These are phyloP conservation scores for Artibeus lituratus DNA, from an alignment of 2,797 vertebrate genomes.

Conservation along the genomic window DNA sequence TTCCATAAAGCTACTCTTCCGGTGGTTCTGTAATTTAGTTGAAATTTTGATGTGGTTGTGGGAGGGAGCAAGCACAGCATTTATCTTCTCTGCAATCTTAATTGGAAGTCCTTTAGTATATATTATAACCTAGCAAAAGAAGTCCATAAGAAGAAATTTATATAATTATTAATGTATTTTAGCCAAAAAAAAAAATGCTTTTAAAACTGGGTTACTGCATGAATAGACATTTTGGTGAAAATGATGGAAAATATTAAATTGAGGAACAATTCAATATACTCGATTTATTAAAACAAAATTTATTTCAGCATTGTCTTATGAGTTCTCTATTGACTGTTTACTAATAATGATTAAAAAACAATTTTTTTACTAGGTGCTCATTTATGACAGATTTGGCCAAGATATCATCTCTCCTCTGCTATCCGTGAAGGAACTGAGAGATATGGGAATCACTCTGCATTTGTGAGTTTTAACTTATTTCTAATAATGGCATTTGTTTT, in stretches of 20 bases:
- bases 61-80: not conserved
- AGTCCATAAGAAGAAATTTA: slow-evolving; percentile 12
- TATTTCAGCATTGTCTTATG: slow-evolving; percentile 4
- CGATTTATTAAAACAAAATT: slow-evolving; percentile 37
- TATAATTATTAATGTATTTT: slow-evolving; percentile 31
- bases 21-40: not conserved
- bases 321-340: not conserved
- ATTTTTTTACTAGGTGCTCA: slow-evolving; percentile 88
- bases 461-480: slow-evolving; percentile 86
- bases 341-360: slow-evolving; percentile 24
- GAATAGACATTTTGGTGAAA: not conserved
- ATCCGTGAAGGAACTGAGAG: slow-evolving; percentile 96
- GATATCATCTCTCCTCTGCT: slow-evolving; percentile 98
- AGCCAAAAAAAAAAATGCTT: slow-evolving; percentile 1
- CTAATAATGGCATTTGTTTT: slow-evolving; percentile 41
- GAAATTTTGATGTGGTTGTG: not conserved
- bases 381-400: slow-evolving; percentile 97
- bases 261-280: not conserved
- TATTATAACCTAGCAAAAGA: slow-evolving; percentile 33
- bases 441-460: slow-evolving; percentile 98
- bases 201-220: not conserved
- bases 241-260: slow-evolving; percentile 35
- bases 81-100: not conserved
- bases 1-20: not conserved
- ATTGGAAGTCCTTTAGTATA: not conserved